A percentile compares a stretch with the other conserved stretches of the same genome.
phyloP scores from a whole-genome alignment of 2,888 invertebrate species.

The Eurytoma adleriae region DNA sequence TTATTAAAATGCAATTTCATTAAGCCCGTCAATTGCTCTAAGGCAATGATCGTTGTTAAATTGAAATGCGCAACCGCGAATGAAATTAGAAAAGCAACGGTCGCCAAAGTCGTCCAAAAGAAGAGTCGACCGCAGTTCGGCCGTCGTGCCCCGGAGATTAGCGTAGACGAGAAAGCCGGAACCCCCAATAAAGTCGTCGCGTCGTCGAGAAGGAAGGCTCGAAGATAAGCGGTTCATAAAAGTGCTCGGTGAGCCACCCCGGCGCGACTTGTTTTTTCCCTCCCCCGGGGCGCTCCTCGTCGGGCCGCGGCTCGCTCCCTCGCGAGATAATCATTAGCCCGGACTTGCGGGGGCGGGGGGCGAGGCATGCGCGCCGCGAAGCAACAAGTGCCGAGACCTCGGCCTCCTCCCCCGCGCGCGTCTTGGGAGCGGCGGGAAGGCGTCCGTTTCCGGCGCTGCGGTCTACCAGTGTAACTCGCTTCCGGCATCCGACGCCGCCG shows the following conservation, averaged over 20 bases:
- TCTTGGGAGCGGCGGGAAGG: constrained; percentile 24
- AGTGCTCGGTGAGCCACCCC: neutral
- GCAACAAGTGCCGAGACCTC: constrained; percentile 47
- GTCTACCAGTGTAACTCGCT: constrained; percentile 38
- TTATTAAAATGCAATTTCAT: no score
- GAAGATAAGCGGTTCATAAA: no score
- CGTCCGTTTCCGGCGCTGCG: constrained; percentile 46
- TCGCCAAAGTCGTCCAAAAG: no score
- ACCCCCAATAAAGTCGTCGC: no score
- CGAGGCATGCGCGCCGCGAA: neutral
- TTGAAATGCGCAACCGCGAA: no score
- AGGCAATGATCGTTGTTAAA: no score
- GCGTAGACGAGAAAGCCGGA: no score
- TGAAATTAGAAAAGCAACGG: no score
- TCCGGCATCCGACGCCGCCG: constrained; percentile 6
- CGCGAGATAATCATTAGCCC: constrained; percentile 14
- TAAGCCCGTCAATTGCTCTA: no score
- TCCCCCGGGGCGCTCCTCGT: neutral
- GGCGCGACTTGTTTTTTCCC: neutral
- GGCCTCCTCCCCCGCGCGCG: neutral
- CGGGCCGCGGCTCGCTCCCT: neutral
- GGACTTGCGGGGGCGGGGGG: constrained; percentile 1
- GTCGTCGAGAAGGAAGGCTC: no score
- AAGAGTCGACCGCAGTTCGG: no score
- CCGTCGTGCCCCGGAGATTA: no score